A percentile compares a stretch with the other conserved stretches of the same genome.
Conservation (phyloP, 2,113 vertebrate genomes). For the Diadophis punctatus region DNA sequence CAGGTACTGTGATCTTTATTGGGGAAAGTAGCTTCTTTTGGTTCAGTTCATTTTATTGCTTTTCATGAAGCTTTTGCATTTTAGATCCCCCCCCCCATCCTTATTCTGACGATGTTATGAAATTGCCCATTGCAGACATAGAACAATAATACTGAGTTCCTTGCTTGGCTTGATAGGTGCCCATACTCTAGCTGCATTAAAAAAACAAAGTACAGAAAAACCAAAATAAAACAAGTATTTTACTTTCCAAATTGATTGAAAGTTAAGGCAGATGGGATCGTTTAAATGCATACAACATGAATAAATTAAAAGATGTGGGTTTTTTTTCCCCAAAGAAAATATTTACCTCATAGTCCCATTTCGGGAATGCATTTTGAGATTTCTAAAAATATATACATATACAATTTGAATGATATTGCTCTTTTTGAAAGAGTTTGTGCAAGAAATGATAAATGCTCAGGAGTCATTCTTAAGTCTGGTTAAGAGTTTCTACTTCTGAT, state of each 20-base stretch:
- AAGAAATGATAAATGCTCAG: not conserved
- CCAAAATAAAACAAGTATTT: slow-evolving; percentile 40
- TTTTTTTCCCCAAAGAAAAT: not conserved
- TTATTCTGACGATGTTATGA: slow-evolving; percentile 61
- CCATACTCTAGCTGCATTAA: slow-evolving; percentile 17
- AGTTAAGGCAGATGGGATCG: slow-evolving; percentile 53
- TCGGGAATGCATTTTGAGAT: slow-evolving; percentile 32
- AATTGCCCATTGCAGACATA: slow-evolving; percentile 50
- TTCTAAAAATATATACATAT: not conserved
- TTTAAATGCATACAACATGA: slow-evolving; percentile 53
- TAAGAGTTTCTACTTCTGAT: not conserved
- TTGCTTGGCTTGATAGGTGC: slow-evolving; percentile 53
- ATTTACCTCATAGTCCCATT: slow-evolving; percentile 39
- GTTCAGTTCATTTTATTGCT: slow-evolving; percentile 65
- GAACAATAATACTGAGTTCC: slow-evolving; percentile 46
- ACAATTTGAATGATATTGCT: not conserved
- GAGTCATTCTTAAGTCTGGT: not conserved
- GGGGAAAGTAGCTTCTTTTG: slow-evolving; percentile 34
- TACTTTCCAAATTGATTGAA: slow-evolving; percentile 47
- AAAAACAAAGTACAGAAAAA: slow-evolving; percentile 31
- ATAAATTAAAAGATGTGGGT: slow-evolving; percentile 26
- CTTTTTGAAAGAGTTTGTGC: not conserved
- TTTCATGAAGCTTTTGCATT: slow-evolving; percentile 62
- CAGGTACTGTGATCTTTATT: slow-evolving; percentile 47
- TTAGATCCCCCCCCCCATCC: slow-evolving; percentile 61